Percentiles rank a stretch among this genome's conserved stretches.
phyloP scores from a whole-genome alignment of 2,113 vertebrate species.

The Corydoras sp. region DNA sequence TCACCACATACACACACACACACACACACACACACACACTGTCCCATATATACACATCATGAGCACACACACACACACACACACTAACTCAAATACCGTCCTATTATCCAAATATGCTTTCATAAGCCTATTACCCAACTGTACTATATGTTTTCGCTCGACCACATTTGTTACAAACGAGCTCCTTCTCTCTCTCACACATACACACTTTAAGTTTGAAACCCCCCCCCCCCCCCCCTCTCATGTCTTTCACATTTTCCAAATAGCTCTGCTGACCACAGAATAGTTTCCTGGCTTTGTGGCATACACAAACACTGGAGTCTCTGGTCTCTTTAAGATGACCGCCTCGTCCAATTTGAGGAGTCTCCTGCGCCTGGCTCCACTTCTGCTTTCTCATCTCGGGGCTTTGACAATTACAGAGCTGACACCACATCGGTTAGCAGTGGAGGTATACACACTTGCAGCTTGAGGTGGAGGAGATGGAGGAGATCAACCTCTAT shows the following conservation, averaged over 20 bases:
- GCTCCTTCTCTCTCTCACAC: neutral
- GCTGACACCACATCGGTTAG: conserved; percentile 39
- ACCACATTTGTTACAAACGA: conserved; percentile 32
- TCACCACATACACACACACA: conserved; percentile 22
- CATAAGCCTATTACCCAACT: conserved; percentile 27
- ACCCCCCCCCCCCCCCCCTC: conserved; percentile 53
- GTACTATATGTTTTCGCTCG: conserved; percentile 37
- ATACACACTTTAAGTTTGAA: conserved; percentile 14
- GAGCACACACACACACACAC: neutral
- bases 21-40: neutral
- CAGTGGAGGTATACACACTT: conserved; percentile 23
- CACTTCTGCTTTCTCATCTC: conserved; percentile 42
- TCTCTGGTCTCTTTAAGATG: conserved; percentile 50
- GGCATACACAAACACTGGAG: conserved; percentile 55
- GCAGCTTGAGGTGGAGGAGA: neutral
- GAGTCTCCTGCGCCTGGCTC: conserved; percentile 21
- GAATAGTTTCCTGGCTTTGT: conserved; percentile 67
- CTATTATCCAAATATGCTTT: conserved; percentile 32
- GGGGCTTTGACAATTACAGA: conserved; percentile 43
- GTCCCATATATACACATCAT: too few relatives aligned
- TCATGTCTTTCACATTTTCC: conserved; percentile 65
- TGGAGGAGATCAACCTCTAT: too few relatives aligned
- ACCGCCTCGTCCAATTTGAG: conserved; percentile 30
- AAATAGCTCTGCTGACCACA: conserved; percentile 67
- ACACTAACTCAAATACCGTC: conserved; percentile 6